A percentile compares a stretch with the other conserved stretches of the same genome.
These are phyloP conservation scores for Callipepla californica DNA, from an alignment of 2,113 vertebrate genomes.

Conservation along the genomic window DNA sequence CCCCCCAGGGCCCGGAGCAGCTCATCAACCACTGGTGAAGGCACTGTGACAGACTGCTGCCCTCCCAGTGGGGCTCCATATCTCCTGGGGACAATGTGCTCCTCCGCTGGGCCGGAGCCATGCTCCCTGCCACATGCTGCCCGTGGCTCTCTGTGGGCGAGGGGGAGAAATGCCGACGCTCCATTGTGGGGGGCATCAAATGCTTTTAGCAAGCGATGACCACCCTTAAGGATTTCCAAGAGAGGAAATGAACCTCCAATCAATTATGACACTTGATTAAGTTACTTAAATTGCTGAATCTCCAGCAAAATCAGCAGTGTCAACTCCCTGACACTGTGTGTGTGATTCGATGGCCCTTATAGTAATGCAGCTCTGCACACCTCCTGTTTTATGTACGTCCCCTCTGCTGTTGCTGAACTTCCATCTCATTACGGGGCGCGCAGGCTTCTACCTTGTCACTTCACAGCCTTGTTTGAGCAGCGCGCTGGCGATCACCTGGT, in stretches of 20 bases:
- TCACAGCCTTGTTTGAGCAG: background rate
- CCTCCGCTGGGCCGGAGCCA: conserved; percentile 60
- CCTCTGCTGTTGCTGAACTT: background rate
- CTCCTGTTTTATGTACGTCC: background rate
- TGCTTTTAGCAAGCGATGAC: conserved; percentile 69
- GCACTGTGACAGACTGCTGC: conserved; percentile 68
- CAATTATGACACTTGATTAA: conserved; percentile 78
- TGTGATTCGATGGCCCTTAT: conserved; percentile 16
- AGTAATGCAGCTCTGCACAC: conserved; percentile 17
- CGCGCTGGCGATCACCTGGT: background rate
- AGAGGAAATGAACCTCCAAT: conserved; percentile 79
- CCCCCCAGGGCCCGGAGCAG: conserved; percentile 78
- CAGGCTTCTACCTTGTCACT: background rate
- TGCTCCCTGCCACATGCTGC: conserved; percentile 72
- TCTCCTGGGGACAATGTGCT: conserved; percentile 76
- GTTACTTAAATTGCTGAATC: conserved; percentile 71
- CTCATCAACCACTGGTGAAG: conserved; percentile 78
- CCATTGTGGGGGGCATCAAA: conserved; percentile 77
- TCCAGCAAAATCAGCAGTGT: conserved; percentile 67
- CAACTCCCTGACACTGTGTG: background rate
- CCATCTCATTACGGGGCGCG: rapidly evolving
- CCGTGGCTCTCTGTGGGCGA: conserved; percentile 74
- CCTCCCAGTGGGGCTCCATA: conserved; percentile 72
- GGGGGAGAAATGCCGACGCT: conserved; percentile 72
- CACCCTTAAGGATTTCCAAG: conserved; percentile 72